Evolutionary conservation across 2,888 invertebrate species (phyloP).

Genomic region (Oxystoma pomonae): DNA sequence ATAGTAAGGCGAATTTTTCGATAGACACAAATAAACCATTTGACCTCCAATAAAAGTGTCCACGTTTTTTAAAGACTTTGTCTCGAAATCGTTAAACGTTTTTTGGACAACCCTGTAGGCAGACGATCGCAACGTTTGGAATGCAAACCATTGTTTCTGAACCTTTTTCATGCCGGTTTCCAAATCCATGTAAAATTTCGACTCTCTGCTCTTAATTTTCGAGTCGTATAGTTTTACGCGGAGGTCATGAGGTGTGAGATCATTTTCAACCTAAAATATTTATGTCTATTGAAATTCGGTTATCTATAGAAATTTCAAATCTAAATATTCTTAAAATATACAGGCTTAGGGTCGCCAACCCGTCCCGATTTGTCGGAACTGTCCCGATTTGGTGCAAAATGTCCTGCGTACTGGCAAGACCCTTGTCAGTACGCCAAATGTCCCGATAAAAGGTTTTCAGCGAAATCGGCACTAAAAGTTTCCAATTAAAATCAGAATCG

Average conservation of each 20-base stretch:
- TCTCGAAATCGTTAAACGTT: conserved; percentile 1
- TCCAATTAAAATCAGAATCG: no score
- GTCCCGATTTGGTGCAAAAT: no score
- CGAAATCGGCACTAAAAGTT: no score
- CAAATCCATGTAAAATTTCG: neutral
- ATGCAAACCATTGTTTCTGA: neutral
- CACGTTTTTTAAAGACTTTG: neutral
- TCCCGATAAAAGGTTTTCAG: no score
- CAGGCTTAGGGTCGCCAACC: no score
- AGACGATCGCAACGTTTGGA: neutral
- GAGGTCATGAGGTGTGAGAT: neutral
- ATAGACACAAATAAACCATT: neutral
- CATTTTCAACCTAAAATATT: neutral
- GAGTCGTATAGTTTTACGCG: neutral
- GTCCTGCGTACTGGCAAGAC: no score
- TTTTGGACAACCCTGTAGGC: neutral
- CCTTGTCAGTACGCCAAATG: no score
- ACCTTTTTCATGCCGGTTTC: neutral
- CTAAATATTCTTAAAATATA: no score
- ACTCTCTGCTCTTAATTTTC: neutral
- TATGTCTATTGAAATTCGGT: no score
- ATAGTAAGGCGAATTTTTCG: conserved; percentile 2
- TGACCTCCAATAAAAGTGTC: neutral
- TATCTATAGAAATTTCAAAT: no score
- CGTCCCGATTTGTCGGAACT: no score